These are phyloP conservation scores for Philantomba maxwellii DNA, from an alignment of 2,113 vertebrate species.

Conservation along the genomic window DNA sequence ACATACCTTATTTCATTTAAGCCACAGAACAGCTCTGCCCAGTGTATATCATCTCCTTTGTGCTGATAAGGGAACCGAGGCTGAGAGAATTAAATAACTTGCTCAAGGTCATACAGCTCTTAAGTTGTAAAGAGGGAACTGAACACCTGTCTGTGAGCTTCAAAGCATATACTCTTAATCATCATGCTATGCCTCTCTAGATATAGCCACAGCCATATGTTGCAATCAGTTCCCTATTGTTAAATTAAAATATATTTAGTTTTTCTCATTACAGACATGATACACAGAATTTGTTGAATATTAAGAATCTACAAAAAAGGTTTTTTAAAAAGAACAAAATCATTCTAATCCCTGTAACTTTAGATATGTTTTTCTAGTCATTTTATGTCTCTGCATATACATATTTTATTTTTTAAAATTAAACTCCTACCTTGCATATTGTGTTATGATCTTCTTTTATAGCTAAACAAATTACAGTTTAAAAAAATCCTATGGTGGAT, in stretches of 20 bases:
- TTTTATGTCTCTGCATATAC: not conserved
- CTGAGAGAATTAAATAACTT: not conserved
- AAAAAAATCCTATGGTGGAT: not conserved
- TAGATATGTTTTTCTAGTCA: not conserved
- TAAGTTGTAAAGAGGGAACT: slow-evolving; percentile 34
- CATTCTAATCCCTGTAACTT: not conserved
- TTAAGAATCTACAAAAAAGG: slow-evolving; percentile 34
- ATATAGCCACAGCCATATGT: slow-evolving; percentile 32
- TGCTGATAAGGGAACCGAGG: slow-evolving; percentile 18
- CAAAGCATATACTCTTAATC: slow-evolving; percentile 47
- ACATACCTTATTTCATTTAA: slow-evolving; percentile 40
- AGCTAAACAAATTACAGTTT: not conserved
- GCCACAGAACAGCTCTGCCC: slow-evolving; percentile 6
- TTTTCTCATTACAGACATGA: slow-evolving; percentile 41
- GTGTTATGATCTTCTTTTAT: not conserved
- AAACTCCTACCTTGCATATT: not conserved
- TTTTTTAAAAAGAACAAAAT: slow-evolving; percentile 24
- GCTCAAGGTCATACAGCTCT: slow-evolving; percentile 54
- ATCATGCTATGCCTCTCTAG: not conserved
- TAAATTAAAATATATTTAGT: slow-evolving; percentile 60
- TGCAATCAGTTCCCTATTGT: slow-evolving; percentile 62
- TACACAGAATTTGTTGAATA: slow-evolving; percentile 22
- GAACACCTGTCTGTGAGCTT: slow-evolving; percentile 53
- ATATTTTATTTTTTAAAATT: not conserved
- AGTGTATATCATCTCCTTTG: not conserved